Conservation (phyloP, 2,113 vertebrate genomes). For the Forbesichthys papilliferus region DNA sequence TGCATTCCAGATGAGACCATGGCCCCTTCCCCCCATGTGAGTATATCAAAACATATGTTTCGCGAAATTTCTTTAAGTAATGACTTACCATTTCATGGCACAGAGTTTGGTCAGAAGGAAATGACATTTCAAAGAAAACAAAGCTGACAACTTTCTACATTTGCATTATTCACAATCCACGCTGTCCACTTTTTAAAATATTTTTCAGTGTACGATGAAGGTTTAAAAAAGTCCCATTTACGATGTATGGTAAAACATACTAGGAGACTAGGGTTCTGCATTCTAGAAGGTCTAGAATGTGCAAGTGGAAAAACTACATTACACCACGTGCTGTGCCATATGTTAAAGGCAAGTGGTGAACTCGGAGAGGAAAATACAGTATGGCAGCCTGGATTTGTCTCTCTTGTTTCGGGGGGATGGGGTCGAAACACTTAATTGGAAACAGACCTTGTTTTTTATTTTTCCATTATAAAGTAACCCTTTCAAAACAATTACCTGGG, state of each 20-base stretch:
- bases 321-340: slow-evolving; percentile 32
- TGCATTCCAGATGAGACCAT: slow-evolving; percentile 74
- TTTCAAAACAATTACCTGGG: slow-evolving; percentile 68
- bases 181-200: too few species aligned
- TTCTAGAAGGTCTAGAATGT: slow-evolving; percentile 9
- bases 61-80: slow-evolving; percentile 31
- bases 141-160: background rate
- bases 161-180: slow-evolving; percentile 1
- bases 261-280: background rate
- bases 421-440: slow-evolving; percentile 64
- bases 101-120: slow-evolving; percentile 48
- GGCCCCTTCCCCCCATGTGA: slow-evolving; percentile 45
- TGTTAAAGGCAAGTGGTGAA: slow-evolving; percentile 28
- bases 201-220: too few species aligned
- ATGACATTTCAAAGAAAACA: background rate
- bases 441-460: slow-evolving; percentile 70
- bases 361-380: slow-evolving; percentile 56
- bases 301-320: slow-evolving; percentile 43
- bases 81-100: slow-evolving; percentile 37
- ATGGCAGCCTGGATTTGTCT: slow-evolving; percentile 42
- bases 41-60: slow-evolving; percentile 63
- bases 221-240: too few species aligned
- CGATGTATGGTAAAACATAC: background rate
- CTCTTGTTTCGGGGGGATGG: slow-evolving; percentile 52
- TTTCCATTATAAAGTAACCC: slow-evolving; percentile 72